These are phyloP conservation scores for Drosophila mimetica DNA, from an alignment of 2,888 invertebrate species.

Conservation along the genomic window DNA sequence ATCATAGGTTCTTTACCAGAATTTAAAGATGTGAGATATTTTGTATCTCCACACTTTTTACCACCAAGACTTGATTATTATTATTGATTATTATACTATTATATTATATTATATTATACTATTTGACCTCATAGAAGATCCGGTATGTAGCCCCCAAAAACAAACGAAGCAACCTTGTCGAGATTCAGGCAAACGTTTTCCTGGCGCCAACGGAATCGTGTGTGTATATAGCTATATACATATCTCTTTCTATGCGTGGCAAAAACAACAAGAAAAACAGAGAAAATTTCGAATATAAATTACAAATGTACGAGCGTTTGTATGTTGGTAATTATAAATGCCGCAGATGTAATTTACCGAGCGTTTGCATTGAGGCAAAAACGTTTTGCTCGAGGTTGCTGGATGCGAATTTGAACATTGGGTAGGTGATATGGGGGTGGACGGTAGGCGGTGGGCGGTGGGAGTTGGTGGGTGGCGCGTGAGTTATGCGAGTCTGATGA, in stretches of 20 bases:
- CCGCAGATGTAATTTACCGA: slow-evolving; percentile 66
- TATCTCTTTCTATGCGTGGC: slow-evolving; percentile 3
- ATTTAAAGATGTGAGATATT: too few relatives aligned
- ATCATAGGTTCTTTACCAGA: too few relatives aligned
- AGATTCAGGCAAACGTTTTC: slow-evolving; percentile 13
- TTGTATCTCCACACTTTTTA: too few relatives aligned
- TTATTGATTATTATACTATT: not conserved
- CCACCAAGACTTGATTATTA: too few relatives aligned
- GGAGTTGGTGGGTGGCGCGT: slow-evolving; percentile 14
- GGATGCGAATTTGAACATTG: slow-evolving; percentile 24
- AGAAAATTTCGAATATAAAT: not conserved
- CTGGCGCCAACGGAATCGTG: slow-evolving; percentile 20
- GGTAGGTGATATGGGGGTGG: not conserved
- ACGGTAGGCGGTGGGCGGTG: not conserved
- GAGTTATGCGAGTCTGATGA: slow-evolving; percentile 64
- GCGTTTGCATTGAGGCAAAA: slow-evolving; percentile 67
- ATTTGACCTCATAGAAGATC: not conserved
- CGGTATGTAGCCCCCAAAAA: slow-evolving; percentile 18
- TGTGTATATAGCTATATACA: too few relatives aligned
- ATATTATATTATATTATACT: too few relatives aligned
- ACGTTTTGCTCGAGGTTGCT: slow-evolving; percentile 35
- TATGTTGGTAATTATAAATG: slow-evolving; percentile 30
- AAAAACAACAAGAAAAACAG: not conserved
- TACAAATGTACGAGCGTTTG: slow-evolving; percentile 2
- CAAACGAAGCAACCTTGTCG: slow-evolving; percentile 19